Evolutionary conservation across 2,888 invertebrate species (phyloP).

Genomic region (Isoperla grammatica): DNA sequence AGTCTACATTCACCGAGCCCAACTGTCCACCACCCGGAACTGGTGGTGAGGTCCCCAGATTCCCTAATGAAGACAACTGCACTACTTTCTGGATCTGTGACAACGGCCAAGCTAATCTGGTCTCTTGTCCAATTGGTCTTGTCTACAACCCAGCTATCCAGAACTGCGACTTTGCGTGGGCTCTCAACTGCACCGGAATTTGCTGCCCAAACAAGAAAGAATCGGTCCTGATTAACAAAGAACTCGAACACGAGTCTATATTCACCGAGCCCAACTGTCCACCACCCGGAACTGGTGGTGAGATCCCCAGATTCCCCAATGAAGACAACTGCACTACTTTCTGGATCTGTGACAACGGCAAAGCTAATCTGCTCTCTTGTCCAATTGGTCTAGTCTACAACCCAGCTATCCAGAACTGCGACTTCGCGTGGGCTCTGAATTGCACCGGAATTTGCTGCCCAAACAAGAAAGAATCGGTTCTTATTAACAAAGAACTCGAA

Average conservation of each 20-base stretch:
- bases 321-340: conserved; percentile 13
- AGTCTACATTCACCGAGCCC: no score
- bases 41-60: not conserved
- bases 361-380: not conserved
- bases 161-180: conserved; percentile 12
- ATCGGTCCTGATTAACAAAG: no score
- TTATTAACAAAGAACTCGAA: no score
- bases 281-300: not conserved
- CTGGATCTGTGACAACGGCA: conserved; percentile 20
- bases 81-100: conserved; percentile 13
- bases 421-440: conserved; percentile 3
- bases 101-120: not conserved
- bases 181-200: conserved; percentile 7
- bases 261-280: not conserved
- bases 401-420: conserved; percentile 2
- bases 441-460: conserved; percentile 10
- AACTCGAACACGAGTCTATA: no score
- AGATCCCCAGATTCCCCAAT: not conserved
- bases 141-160: conserved; percentile 8
- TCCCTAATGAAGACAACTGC: conserved; percentile 17
- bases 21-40: not conserved
- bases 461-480: no score
- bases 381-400: conserved; percentile 18
- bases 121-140: conserved; percentile 9
- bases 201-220: no score